Base-by-base conservation (phyloP, 2,113 vertebrate genomes). In the Protobothrops flavoviridis region DNA sequence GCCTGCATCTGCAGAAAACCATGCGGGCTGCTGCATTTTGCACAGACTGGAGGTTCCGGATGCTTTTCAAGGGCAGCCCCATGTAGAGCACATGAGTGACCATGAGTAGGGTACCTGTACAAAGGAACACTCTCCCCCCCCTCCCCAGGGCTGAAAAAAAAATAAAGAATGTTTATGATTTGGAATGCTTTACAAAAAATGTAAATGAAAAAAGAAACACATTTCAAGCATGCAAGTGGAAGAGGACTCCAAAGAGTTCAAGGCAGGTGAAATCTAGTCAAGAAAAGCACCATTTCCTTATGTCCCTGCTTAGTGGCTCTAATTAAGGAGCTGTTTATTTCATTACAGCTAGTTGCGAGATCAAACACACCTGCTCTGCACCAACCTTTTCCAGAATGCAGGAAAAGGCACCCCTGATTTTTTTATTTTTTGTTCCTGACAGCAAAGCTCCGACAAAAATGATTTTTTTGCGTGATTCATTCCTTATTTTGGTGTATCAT, bases 261-360 rank as follows among this genome's bases (percentile, higher is more conserved):
- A 86, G 88, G 87, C 56, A 33, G 15, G 15, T 33, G 90, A 92
- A 52, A 93, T 94, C 92, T 88, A 85, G 96, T 97, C 96, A 96
- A 95, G 48, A 85, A 85, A 53, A 93, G 85, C 57, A 59, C 94
- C 93, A 95, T 85, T 96, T 96, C 94, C 92, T 93, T 94, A 88
- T 90, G 39, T 4, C 0, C 29, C 94, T 96, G 95, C 95, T 95
- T 53, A 2, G 48, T 0, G 86, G 95, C 95, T 94, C 92, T 94
- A 95, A 95, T 97, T 97, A 97, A 94, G 48, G 50, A 96, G 94
- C 93, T 55, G 74, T 94, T 94, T 94, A 95, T 95, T 94, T 96
- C 95, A 74, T 94, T 69, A 48, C 48, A 45, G 92, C 95, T 93
- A 95, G 96, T 94, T 59, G 8, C 0, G 93, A 90, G 95, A 97